Percentiles rank a stretch among this genome's conserved stretches.
Evolutionary conservation across 2,113 vertebrate species (phyloP).

Genomic region (Mungos mungo): DNA sequence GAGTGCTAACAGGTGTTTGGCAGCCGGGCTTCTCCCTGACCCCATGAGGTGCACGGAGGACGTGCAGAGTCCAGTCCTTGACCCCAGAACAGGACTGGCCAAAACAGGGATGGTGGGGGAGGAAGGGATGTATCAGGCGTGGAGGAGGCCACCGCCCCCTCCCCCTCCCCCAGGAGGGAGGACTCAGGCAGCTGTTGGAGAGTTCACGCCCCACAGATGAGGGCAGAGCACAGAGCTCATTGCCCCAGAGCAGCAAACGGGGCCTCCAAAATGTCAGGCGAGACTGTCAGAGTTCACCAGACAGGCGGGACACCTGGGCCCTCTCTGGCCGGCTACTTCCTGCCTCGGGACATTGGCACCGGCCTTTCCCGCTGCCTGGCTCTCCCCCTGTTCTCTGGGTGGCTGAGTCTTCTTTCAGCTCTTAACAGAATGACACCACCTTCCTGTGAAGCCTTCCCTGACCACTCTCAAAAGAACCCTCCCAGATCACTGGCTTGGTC

Average conservation of each 20-base stretch:
- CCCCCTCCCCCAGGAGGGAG: not conserved
- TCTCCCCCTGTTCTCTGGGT: not conserved
- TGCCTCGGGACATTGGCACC: not conserved
- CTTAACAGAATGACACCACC: not conserved
- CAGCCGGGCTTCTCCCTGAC: not conserved
- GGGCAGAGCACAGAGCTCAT: not conserved
- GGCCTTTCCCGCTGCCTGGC: not conserved
- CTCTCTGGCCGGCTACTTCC: not conserved
- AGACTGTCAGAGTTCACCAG: not conserved
- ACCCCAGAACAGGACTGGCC: not conserved
- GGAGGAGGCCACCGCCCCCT: not conserved
- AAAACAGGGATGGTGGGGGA: not conserved
- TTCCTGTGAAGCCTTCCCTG: not conserved
- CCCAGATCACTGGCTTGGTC: not conserved
- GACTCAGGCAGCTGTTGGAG: no score
- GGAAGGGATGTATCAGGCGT: not conserved
- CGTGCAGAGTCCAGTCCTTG: not conserved
- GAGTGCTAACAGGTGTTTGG: constrained; percentile 24
- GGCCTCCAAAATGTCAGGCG: not conserved
- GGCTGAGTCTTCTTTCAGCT: not conserved
- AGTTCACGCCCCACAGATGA: not conserved
- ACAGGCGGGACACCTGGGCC: rapidly evolving
- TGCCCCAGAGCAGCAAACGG: not conserved
- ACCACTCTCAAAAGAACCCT: not conserved
- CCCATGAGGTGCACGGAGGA: not conserved